These are phyloP conservation scores for Caenorhabditis latens DNA, from an alignment of 1,140 invertebrate genomes.

Conservation along the genomic window DNA sequence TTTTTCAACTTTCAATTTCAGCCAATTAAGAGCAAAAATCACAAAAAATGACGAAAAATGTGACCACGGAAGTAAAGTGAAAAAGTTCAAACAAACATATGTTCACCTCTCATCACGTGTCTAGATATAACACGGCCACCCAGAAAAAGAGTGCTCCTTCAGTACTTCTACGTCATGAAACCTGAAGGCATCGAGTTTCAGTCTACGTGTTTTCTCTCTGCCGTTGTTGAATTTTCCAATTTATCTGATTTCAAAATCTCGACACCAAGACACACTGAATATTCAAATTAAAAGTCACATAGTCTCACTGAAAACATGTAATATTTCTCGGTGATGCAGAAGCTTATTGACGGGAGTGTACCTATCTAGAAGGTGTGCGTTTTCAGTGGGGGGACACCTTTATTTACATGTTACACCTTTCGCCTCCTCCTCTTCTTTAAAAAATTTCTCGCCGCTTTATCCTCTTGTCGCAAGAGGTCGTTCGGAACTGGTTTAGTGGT, in stretches of 20 bases:
- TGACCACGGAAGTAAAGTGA: slow-evolving; percentile 21
- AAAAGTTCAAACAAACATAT: slow-evolving; percentile 42
- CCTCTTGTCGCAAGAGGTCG: slow-evolving; percentile 46
- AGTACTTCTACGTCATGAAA: not conserved
- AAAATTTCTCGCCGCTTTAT: slow-evolving; percentile 12
- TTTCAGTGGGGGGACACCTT: not conserved
- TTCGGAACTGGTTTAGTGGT: slow-evolving; percentile 23
- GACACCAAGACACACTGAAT: too few relatives aligned
- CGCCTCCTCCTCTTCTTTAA: not conserved
- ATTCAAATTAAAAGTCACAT: too few relatives aligned
- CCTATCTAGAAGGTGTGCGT: not conserved
- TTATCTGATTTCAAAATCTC: not conserved
- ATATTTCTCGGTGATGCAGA: not conserved
- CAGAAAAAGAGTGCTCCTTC: not conserved
- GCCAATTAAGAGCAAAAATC: slow-evolving; percentile 10
- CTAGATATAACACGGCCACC: not conserved
- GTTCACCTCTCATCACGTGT: slow-evolving; percentile 7
- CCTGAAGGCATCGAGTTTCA: not conserved
- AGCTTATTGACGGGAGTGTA: not conserved
- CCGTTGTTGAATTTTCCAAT: not conserved
- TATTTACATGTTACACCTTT: slow-evolving; percentile 42
- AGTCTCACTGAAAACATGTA: not conserved
- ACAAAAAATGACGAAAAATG: not conserved
- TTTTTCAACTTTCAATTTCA: not conserved
- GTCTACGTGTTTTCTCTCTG: not conserved